Base-by-base conservation (phyloP, 2,888 invertebrate genomes). In the Melieria picta region DNA sequence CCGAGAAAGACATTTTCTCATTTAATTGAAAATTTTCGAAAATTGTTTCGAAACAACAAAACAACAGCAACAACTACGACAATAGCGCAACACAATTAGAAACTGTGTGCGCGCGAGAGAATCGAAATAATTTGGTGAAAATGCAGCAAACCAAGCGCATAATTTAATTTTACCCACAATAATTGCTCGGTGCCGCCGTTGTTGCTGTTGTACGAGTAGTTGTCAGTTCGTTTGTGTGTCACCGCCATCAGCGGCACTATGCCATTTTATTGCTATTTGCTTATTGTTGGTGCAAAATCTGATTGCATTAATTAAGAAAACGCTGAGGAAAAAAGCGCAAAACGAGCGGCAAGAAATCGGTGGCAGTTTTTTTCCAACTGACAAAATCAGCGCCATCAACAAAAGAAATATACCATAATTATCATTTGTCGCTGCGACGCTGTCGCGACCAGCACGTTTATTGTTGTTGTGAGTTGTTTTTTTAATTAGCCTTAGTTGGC, bases 301-400 rank as follows among this genome's bases (percentile, higher is more conserved):
- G 79, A 81, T 80, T 81, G 82, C 79, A 78, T 82, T 80, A 80
- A 81, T 79, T 81, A 81, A 81, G 76, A 77, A 75, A 73, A 76
- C 65, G 62, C 30, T 3, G 30, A 30, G 30, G 30, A 30, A 30
- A 30, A 30, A 30, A 30, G 30, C 30, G 30, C 30, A 30, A 47
- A 42, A 10, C 9, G 10, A 10, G 58, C 16, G 13, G 45, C n/a
- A 9, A 13, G 43, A 42, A 30, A 5, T 43, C 47, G 11, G 7
- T 16, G n/a, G 46, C 47, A 11, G 62, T 62, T n/a, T 48, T 78
- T 80, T 30, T 30, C 30, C 30, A 30, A 30, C 30, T 30, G 30
- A 30, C 30, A 30, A 30, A 30, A 30, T 30, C 30, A 30, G 30
- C 30, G 30, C 30, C 30, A 30, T 1, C 30, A 30, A 30, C 30